phyloP scores from a whole-genome alignment of 2,113 vertebrate genomes.

The Onychostoma macrolepis region DNA sequence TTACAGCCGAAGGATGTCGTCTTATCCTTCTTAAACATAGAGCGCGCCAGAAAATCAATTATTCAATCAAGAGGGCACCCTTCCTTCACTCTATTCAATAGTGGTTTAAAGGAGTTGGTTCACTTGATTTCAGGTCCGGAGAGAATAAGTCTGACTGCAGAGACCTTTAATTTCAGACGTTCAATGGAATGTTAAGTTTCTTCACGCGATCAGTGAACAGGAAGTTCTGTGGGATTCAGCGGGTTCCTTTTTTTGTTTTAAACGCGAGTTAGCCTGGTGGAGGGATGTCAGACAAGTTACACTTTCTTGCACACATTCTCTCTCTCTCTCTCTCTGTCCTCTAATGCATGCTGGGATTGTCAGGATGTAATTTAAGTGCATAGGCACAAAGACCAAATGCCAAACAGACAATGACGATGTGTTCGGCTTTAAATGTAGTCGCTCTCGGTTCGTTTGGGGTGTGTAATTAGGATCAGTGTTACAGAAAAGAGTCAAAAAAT shows the following conservation, averaged over 20 bases:
- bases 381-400: slow-evolving; percentile 82
- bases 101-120: slow-evolving; percentile 83
- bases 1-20: slow-evolving; percentile 98
- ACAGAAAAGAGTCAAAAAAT: slow-evolving; percentile 72
- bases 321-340: slow-evolving; percentile 61
- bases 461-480: slow-evolving; percentile 81
- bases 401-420: slow-evolving; percentile 79
- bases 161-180: slow-evolving; percentile 79
- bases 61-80: slow-evolving; percentile 95
- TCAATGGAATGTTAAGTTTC: slow-evolving; percentile 81
- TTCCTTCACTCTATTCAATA: slow-evolving; percentile 82
- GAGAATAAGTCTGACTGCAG: slow-evolving; percentile 77
- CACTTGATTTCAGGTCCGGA: slow-evolving; percentile 93
- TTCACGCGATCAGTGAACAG: slow-evolving; percentile 79
- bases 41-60: slow-evolving; percentile 94
- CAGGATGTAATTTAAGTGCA: slow-evolving; percentile 84
- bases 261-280: slow-evolving; percentile 62
- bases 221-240: slow-evolving; percentile 75
- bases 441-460: slow-evolving; percentile 71
- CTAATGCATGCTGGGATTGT: slow-evolving; percentile 79
- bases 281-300: slow-evolving; percentile 29
- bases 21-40: slow-evolving; percentile 99
- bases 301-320: slow-evolving; percentile 55
- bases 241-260: slow-evolving; percentile 75
- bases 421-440: slow-evolving; percentile 78